Evolutionary conservation across 2,797 vertebrate genomes (phyloP), one percentile per base, ranked within the genome.

Genomic region (Poecile montanus): DNA sequence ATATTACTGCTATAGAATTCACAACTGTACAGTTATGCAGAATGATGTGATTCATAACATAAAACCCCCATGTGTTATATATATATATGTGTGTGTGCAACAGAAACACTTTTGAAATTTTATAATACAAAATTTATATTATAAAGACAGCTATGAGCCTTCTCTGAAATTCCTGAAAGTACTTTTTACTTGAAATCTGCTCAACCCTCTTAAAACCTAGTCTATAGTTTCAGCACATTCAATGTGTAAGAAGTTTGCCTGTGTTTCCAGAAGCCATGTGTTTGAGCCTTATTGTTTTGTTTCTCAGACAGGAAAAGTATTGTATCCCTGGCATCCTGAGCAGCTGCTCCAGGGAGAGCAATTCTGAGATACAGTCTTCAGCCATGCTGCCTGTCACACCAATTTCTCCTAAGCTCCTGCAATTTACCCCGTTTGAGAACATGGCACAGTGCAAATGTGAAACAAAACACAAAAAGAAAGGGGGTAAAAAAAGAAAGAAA

Each of bases 241-340:
- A 45, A 1, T 1, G 1, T 45, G 36, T 48, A 22, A 70, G 56
- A 79, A 21, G 20, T 21, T 75, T 73, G 51, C 63, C 40, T 45
- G 3, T 2, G 2, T 66, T 85, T 82, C 67, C 54, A 75, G 74
- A 76, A 79, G 60, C n/a, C 71, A 16, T 1, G 4, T 19, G 48
- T 58, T 79, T 57, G 67, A 32, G 27, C n/a, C 67, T 73, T 66
- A 22, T 62, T 76, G 67, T 86, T 93, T 62, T 26, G 8, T 58
- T 70, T 21, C 67, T 87, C 48, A 73, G 48, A 60, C 71, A 92
- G 96, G 94, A 96, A 89, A 63, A 73, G 36, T 45, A 58, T 68
- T 92, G 92, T 83, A 42, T 38, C 5, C 5, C 14, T 1, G 40
- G 70, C 76, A 67, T 78, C 89, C 77, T 85, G 80, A 70, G 62